Percentiles rank a stretch among this genome's conserved stretches.
These are phyloP conservation scores for Naso thynnoides DNA, from an alignment of 2,797 vertebrate species.

Conservation along the genomic window DNA sequence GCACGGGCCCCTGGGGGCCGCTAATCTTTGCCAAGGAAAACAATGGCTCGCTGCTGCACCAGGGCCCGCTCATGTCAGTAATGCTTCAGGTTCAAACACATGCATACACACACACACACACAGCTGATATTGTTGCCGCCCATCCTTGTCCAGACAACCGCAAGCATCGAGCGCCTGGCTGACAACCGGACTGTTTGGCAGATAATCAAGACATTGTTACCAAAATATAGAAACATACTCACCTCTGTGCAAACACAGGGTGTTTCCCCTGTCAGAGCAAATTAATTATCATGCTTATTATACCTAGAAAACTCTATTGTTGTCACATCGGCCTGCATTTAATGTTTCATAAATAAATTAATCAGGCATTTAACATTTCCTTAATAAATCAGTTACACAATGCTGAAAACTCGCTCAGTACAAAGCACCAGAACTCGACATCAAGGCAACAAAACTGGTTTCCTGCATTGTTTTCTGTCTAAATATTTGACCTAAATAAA, in stretches of 20 bases:
- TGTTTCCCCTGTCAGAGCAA: constrained; percentile 30
- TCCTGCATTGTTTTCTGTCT: not conserved
- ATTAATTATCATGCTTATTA: constrained; percentile 5
- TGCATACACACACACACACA: constrained; percentile 21
- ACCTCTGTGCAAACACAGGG: constrained; percentile 20
- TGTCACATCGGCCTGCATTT: constrained; percentile 6
- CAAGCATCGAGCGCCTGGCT: constrained; percentile 87
- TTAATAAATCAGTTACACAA: constrained; percentile 1
- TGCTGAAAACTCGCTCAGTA: too few relatives aligned
- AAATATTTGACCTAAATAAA: not conserved
- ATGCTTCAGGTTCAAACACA: constrained; percentile 83
- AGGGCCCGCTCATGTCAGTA: constrained; percentile 89
- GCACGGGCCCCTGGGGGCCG: constrained; percentile 91
- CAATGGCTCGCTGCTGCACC: constrained; percentile 91
- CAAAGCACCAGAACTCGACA: too few relatives aligned
- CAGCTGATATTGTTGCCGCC: constrained; percentile 26
- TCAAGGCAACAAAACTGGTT: too few relatives aligned
- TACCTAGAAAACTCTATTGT: constrained; percentile 21
- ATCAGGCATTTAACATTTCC: not conserved
- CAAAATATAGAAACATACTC: constrained; percentile 19
- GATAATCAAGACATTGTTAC: constrained; percentile 86
- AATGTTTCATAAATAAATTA: constrained; percentile 13
- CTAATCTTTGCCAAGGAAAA: constrained; percentile 94
- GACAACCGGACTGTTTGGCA: constrained; percentile 76
- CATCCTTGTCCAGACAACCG: constrained; percentile 53